Evolutionary conservation across 2,888 invertebrate genomes (phyloP).

Genomic region (Cotesia congregata): DNA sequence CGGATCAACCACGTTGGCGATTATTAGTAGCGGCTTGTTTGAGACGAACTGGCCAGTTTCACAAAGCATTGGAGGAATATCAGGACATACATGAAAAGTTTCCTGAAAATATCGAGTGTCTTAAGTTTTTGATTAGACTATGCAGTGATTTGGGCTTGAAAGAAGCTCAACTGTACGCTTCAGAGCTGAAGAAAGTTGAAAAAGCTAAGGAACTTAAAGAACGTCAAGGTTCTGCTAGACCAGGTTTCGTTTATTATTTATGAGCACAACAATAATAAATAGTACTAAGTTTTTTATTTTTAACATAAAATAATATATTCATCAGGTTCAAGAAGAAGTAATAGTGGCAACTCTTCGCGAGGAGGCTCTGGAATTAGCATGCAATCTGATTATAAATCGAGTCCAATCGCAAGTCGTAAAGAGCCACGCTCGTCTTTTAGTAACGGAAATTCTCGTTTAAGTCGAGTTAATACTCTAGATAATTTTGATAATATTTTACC

Average conservation of each 20-base stretch:
- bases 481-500: slow-evolving; percentile 54
- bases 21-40: slow-evolving; percentile 89
- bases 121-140: slow-evolving; percentile 89
- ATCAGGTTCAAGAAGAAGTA: slow-evolving; percentile 72
- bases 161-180: slow-evolving; percentile 88
- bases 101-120: slow-evolving; percentile 95
- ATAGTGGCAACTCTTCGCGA: slow-evolving; percentile 74
- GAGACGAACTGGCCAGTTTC: slow-evolving; percentile 86
- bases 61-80: slow-evolving; percentile 86
- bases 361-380: slow-evolving; percentile 73
- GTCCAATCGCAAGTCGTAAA: slow-evolving; percentile 57
- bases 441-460: slow-evolving; percentile 49
- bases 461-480: slow-evolving; percentile 51
- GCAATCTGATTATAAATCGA: slow-evolving; percentile 69
- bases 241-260: slow-evolving; percentile 62
- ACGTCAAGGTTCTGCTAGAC: slow-evolving; percentile 74
- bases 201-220: slow-evolving; percentile 74
- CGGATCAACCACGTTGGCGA: slow-evolving; percentile 83
- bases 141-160: slow-evolving; percentile 91
- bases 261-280: neutral
- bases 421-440: slow-evolving; percentile 57
- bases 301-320: slow-evolving; percentile 4
- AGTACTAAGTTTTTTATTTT: neutral
- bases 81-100: slow-evolving; percentile 89
- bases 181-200: slow-evolving; percentile 84